A percentile compares a stretch with the other conserved stretches of the same genome.
Conservation (phyloP, 2,113 vertebrate genomes). For the Solea solea region DNA sequence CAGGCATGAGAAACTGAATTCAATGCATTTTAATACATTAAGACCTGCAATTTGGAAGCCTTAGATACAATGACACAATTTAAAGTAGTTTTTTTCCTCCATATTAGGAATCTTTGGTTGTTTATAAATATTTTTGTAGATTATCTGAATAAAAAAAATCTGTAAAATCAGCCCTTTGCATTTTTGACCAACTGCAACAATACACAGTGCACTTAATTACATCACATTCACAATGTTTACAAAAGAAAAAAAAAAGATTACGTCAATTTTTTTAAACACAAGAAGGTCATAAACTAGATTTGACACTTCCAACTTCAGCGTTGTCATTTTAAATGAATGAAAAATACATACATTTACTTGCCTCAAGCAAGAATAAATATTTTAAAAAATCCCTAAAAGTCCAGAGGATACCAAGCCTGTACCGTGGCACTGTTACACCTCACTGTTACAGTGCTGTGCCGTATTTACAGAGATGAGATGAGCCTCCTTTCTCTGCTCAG, state of each 20-base stretch:
- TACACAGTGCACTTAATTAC: conserved; percentile 8
- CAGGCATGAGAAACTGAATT: neutral
- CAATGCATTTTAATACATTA: neutral
- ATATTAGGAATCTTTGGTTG: conserved; percentile 8
- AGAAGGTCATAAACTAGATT: conserved; percentile 2
- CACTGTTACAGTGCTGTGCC: conserved; percentile 25
- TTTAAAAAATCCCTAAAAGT: conserved; percentile 2
- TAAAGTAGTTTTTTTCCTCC: neutral
- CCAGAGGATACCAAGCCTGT: conserved; percentile 3
- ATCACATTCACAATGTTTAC: conserved; percentile 11
- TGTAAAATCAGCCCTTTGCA: conserved; percentile 40
- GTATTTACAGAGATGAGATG: neutral
- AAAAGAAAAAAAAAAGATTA: conserved; percentile 4
- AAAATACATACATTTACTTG: conserved; percentile 36
- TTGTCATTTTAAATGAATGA: conserved; percentile 37
- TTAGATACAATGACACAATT: conserved; percentile 4
- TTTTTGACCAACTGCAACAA: conserved; percentile 14
- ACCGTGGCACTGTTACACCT: conserved; percentile 11
- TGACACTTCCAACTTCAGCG: conserved; percentile 27
- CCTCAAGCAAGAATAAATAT: conserved; percentile 2
- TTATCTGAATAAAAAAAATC: neutral
- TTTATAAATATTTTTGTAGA: neutral
- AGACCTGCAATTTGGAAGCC: neutral
- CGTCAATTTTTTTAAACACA: conserved; percentile 19
- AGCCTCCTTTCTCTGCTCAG: conserved; percentile 1